Conservation (phyloP, 2,113 vertebrate genomes). For the Mesocricetus auratus region DNA sequence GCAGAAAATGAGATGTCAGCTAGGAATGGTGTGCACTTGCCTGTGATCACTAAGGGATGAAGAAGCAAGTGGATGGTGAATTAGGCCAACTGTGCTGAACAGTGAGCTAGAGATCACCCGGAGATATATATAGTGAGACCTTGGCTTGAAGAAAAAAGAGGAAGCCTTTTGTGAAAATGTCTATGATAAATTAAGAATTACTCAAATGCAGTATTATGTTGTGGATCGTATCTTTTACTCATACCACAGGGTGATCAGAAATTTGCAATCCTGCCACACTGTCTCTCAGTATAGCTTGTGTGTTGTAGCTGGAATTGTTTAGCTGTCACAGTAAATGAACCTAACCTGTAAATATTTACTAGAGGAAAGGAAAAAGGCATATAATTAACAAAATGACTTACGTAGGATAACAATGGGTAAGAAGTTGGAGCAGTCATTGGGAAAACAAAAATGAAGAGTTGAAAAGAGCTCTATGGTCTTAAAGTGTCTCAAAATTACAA, state of each 20-base stretch:
- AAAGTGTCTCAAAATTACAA: background rate
- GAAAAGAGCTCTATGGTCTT: background rate
- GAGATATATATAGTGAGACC: background rate
- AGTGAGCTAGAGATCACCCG: background rate
- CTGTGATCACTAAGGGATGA: background rate
- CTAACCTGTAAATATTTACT: background rate
- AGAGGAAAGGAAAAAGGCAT: constrained; percentile 30
- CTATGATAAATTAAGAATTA: constrained; percentile 35
- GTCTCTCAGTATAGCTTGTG: background rate
- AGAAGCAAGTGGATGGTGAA: background rate
- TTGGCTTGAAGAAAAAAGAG: background rate
- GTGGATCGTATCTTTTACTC: background rate
- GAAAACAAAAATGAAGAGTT: background rate
- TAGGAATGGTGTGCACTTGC: background rate
- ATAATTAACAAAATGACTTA: background rate
- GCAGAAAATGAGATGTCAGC: background rate
- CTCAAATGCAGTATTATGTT: constrained; percentile 6
- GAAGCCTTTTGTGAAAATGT: background rate
- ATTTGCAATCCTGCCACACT: background rate
- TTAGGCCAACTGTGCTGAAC: background rate
- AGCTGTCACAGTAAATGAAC: background rate
- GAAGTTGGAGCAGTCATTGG: background rate
- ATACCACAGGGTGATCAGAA: constrained; percentile 27
- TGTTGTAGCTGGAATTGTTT: background rate
- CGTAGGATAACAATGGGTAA: background rate